Base-by-base conservation (phyloP, 2,797 vertebrate species). In the Pseudotriccus pelzelni region DNA sequence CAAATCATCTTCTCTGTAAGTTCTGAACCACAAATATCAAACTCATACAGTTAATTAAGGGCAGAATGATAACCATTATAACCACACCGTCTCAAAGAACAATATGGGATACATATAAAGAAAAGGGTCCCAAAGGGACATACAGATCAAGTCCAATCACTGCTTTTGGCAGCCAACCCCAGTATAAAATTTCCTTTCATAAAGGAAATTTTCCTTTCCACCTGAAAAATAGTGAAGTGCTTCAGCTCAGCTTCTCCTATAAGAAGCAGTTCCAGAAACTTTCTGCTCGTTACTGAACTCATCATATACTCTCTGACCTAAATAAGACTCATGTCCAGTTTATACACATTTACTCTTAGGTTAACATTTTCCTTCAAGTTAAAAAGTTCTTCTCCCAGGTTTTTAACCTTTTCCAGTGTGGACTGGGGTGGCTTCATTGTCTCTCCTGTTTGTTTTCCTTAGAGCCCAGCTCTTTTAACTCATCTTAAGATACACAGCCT, bases 1-100 rank as follows among this genome's bases (percentile, higher is more conserved):
- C 23, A 90, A 84, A 83, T 73, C 14, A 66, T 49, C 52, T 84
- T 86, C 32, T 63, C 50, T 55, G 7, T 36, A 89, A 37, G 21
- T 89, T 88, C 32, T 77, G 37, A 92, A 66, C 22, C 60, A 72
- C 87, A 85, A 89, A 68, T 83, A 83, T 34, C 46, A 80, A 74
- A 63, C 37, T 87, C 43, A 37, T 36, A 85, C 1, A 1, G 50
- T 39, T 89, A 93, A 89, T 70, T 49, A 87, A 77, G 37, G 62
- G 43, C 68, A 93, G 60, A 92, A 93, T 16, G 19, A 83, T 80
- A 96, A 92, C 14, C 6, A 56, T 50, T 90, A 82, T 6, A 93
- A 76, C 53, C 59, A 83, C 39, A 50, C 27, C 5, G 3, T 74
- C 53, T 16, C 60, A 19, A 83, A 66, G 49, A 72, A 73, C 77